Evolutionary conservation across 2,888 invertebrate genomes (phyloP).

Genomic region (Venustoraphidia nigricollis): DNA sequence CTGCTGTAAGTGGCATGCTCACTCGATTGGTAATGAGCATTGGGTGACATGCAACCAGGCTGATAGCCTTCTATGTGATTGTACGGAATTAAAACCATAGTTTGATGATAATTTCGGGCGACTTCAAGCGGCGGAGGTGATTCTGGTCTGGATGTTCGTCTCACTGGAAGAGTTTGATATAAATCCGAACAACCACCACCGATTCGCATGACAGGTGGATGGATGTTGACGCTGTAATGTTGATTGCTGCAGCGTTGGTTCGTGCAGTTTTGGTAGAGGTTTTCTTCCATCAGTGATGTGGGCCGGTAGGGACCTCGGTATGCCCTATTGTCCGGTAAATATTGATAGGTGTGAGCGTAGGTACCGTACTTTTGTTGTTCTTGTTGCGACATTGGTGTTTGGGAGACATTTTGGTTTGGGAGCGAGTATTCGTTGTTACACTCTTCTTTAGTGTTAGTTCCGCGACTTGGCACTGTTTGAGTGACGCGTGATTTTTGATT

Average conservation of each 20-base stretch:
- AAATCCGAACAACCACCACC: constrained; percentile 21
- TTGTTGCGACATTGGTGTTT: neutral
- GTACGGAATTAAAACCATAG: constrained; percentile 53
- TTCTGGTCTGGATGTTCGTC: constrained; percentile 40
- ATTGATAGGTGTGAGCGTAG: constrained; percentile 3
- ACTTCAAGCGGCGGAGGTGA: constrained; percentile 50
- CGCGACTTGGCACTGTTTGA: constrained; percentile 12
- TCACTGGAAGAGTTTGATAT: constrained; percentile 22
- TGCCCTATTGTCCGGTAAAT: constrained; percentile 1
- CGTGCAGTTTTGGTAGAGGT: constrained; percentile 36
- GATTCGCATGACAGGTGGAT: constrained; percentile 21
- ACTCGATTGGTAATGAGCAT: constrained; percentile 18
- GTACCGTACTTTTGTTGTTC: neutral
- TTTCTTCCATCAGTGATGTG: constrained; percentile 26
- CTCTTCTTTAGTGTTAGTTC: constrained; percentile 1
- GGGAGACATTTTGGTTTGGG: neutral
- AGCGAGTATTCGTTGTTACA: neutral
- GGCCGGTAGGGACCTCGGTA: constrained; percentile 19
- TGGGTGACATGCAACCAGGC: constrained; percentile 14
- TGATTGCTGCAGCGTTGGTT: constrained; percentile 19
- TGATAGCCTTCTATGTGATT: constrained; percentile 30
- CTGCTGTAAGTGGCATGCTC: constrained; percentile 15
- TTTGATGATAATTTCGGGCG: constrained; percentile 46
- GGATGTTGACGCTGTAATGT: constrained; percentile 20
- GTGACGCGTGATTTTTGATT: constrained; percentile 13